Percentiles rank a stretch among this genome's conserved stretches.
These are phyloP conservation scores for Heteractis magnifica DNA, from an alignment of 92 coral and sea anemone genomes.

Conservation along the genomic window DNA sequence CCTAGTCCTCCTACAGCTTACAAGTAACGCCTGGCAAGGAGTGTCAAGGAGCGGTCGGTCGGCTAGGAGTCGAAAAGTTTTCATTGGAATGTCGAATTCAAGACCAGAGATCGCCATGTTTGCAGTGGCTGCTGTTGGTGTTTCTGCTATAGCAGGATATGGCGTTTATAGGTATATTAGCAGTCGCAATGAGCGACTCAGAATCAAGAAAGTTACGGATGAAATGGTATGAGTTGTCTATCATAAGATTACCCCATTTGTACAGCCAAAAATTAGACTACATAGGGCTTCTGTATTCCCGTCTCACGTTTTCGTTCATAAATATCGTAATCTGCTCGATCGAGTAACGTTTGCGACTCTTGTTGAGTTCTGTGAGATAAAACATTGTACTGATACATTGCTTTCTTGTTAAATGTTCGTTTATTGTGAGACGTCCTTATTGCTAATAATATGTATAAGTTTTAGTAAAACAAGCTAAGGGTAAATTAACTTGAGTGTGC, in stretches of 20 bases:
- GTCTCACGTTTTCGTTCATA: background rate
- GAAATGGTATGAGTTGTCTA: slow-evolving; percentile 37
- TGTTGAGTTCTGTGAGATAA: background rate
- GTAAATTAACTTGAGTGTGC: background rate
- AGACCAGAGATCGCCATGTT: slow-evolving; percentile 43
- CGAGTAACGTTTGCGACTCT: background rate
- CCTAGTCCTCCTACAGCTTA: background rate
- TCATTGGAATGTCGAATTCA: slow-evolving; percentile 32
- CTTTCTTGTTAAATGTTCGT: background rate
- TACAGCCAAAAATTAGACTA: background rate
- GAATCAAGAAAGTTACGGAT: slow-evolving; percentile 44
- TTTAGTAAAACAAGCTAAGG: too few relatives aligned
- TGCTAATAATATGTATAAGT: too few relatives aligned
- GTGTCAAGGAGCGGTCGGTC: slow-evolving; percentile 5
- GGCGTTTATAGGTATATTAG: slow-evolving; percentile 52
- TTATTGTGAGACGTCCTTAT: background rate
- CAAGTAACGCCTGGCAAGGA: slow-evolving; percentile 1
- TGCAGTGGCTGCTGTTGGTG: slow-evolving; percentile 57
- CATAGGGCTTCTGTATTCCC: background rate
- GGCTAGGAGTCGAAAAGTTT: slow-evolving; percentile 29
- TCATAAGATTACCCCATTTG: background rate
- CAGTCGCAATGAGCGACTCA: slow-evolving; percentile 25
- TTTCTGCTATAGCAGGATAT: slow-evolving; percentile 54
- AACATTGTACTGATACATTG: background rate
- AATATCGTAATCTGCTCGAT: background rate